Evolutionary conservation across 2,888 invertebrate species (phyloP), one percentile per base, ranked within the genome.

Genomic region (Diabrotica balteata): DNA sequence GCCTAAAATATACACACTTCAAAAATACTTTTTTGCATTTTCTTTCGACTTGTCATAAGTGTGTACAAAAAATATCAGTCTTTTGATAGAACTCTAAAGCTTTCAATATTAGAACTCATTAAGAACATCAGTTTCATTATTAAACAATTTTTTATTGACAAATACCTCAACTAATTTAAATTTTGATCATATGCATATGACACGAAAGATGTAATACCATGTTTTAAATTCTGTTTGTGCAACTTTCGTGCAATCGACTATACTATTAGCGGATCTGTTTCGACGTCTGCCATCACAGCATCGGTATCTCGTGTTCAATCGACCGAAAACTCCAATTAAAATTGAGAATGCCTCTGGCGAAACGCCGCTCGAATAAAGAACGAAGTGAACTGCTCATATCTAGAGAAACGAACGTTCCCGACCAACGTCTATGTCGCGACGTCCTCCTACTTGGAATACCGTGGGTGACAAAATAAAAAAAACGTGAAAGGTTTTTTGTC

Each of bases 271-370:
- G 74, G 75, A 77, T 78, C 77, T 76, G 77, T 78, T 78, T 76
- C 77, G 78, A 78, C 76, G 76, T 75, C 75, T 77, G 73, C 76
- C 73, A 75, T 77, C 75, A 57, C 55, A 57, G 76, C 63, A 68
- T 64, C 70, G 72, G 75, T 78, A 78, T 78, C 76, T 75, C 68
- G 75, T 72, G 71, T 73, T 76, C 80, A 79, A 80, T 80, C 80
- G 80, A 80, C 77, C 76, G 79, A 78, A 80, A 80, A 80, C 75
- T 80, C 78, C 80, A 80, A 80, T 80, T 80, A 80, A 80, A 79
- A 77, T 74, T 70, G 76, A 77, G 75, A 77, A 77, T 75, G 77
- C 76, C 75, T 69, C 71, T 70, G 72, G 73, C 70, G 73, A 72
- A 72, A 76, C 76, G 76, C 72, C 66, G 68, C 60, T 69, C 63